These are phyloP conservation scores for Sphyrna mokarran DNA, from an alignment of 2,113 vertebrate species.

Conservation along the genomic window DNA sequence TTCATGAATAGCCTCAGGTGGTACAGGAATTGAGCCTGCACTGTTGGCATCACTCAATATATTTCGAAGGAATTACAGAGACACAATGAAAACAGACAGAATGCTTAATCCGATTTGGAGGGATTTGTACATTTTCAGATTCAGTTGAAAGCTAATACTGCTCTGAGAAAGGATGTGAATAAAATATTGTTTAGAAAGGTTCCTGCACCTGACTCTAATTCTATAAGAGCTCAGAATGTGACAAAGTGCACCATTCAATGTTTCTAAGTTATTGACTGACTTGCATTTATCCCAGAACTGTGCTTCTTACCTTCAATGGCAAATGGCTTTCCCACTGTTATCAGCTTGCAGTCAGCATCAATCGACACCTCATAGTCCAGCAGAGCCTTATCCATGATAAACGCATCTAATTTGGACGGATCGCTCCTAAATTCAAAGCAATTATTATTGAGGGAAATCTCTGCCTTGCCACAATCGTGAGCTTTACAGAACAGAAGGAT, in stretches of 20 bases:
- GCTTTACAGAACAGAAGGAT: neutral
- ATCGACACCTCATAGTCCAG: slow-evolving; percentile 83
- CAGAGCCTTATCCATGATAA: slow-evolving; percentile 84
- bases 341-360: slow-evolving; percentile 74
- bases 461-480: neutral
- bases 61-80: neutral
- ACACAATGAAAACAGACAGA: neutral
- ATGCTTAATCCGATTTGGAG: neutral
- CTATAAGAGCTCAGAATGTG: neutral
- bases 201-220: neutral
- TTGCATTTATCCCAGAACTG: neutral
- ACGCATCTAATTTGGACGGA: slow-evolving; percentile 73
- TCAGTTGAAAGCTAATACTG: neutral
- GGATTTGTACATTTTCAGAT: neutral
- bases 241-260: neutral
- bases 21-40: no score
- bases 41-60: neutral
- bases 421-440: slow-evolving; percentile 59
- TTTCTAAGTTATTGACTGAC: neutral
- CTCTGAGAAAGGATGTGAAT: neutral
- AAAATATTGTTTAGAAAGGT: neutral
- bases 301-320: slow-evolving; percentile 70
- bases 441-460: neutral
- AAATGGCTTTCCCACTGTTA: slow-evolving; percentile 79
- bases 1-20: no score